These are phyloP conservation scores for Ectemnius lituratus DNA, from an alignment of 2,888 invertebrate species.

Conservation along the genomic window DNA sequence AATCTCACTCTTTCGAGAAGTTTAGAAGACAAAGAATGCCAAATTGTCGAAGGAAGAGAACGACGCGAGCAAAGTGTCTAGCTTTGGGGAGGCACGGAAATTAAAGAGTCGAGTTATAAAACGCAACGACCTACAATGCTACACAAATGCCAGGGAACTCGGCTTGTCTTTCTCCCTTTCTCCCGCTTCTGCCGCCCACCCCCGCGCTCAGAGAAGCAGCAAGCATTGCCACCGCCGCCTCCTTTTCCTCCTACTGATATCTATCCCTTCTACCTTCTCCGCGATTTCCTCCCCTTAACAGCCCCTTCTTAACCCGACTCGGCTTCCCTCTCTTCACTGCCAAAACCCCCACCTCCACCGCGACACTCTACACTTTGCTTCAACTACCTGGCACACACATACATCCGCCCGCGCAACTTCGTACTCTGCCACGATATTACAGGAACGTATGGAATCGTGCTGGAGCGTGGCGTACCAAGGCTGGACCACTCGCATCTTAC, in stretches of 20 bases:
- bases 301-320: constrained; percentile 59
- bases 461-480: constrained; percentile 29
- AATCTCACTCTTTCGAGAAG: too few species aligned
- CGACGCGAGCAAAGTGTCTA: too few species aligned
- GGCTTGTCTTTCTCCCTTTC: constrained; percentile 53
- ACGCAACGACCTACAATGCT: constrained; percentile 76
- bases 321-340: constrained; percentile 37
- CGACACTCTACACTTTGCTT: constrained; percentile 24
- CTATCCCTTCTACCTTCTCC: constrained; percentile 46
- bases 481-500: neutral
- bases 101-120: constrained; percentile 74
- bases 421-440: constrained; percentile 20
- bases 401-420: constrained; percentile 20
- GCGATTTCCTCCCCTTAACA: constrained; percentile 55
- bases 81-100: constrained; percentile 56
- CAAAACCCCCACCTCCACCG: constrained; percentile 45
- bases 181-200: constrained; percentile 44
- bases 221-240: constrained; percentile 40
- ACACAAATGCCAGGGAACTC: constrained; percentile 67
- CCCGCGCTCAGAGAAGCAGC: constrained; percentile 21
- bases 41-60: too few species aligned
- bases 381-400: constrained; percentile 14
- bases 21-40: too few species aligned
- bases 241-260: constrained; percentile 50
- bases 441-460: neutral